Base-by-base conservation (phyloP, 2,113 vertebrate genomes). In the Plotosus lineatus region DNA sequence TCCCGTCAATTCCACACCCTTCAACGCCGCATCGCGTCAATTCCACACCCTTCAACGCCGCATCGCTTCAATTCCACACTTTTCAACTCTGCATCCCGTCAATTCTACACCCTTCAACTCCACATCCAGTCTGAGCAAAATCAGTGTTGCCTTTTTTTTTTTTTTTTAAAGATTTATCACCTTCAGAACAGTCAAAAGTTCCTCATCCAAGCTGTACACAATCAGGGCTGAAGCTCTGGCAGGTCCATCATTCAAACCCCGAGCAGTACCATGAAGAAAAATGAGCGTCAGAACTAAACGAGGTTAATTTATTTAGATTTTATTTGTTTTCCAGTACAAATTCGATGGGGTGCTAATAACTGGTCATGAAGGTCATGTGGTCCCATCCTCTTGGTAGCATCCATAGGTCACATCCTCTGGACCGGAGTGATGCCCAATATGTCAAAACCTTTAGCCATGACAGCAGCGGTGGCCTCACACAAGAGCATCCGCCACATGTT, bases 401-500 rank as follows among this genome's bases (percentile, higher is more conserved):
- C 55, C 11, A 26, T 23, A 14, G 7, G 46, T 94, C 90, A 99
- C 97, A 99, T 99, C 92, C 92, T 96, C 75, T 96, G 89, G n/a
- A 99, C 97, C 0, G 96, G 95, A 58, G 92, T 96, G 82, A 99
- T 92, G 3, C 97, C 98, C 88, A 99, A 90, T 88, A 99, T 99
- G 82, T 97, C 93, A 0, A 99, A 98, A 3, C 96, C 92, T 89
- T 97, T 96, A 79, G 96, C 97, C 98, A 99, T 99, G 86, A 98
- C 0, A 0, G 89, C 85, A 4, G 98, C 96, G 0, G 94, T 95
- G 48, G 97, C 97, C 28, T 99, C 96, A 0, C 97, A 98, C 5
- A 99, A 90, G 88, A 99, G 91, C 95, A 99, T 92, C 74, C 97
- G 92, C 94, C 95, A 95, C 96, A 98, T 97, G 90, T 99, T 99